Evolutionary conservation across 2,797 vertebrate species (phyloP).

Genomic region (Podargus strigoides): DNA sequence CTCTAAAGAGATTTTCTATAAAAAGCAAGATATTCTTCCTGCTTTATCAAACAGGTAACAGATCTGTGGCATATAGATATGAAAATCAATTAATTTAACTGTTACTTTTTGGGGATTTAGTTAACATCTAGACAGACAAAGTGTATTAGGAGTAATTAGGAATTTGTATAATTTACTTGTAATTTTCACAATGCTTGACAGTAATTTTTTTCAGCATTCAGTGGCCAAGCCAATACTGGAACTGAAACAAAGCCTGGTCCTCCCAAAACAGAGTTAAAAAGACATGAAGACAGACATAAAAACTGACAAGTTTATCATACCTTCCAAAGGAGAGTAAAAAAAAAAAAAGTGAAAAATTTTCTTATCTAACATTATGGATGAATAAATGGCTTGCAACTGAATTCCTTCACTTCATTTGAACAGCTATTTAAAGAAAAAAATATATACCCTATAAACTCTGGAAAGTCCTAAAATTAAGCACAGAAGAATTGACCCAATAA

Average conservation of each 20-base stretch:
- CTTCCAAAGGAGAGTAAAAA: neutral
- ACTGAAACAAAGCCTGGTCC: neutral
- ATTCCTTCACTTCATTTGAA: neutral
- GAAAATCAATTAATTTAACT: neutral
- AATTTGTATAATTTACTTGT: neutral
- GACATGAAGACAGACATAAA: neutral
- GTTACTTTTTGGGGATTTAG: neutral
- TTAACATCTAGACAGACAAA: neutral
- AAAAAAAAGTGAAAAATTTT: neutral
- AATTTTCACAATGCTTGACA: neutral
- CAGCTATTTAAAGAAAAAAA: neutral
- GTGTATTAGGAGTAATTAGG: neutral
- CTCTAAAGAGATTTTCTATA: neutral
- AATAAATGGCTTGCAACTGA: neutral
- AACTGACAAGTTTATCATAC: neutral
- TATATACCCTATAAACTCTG: neutral
- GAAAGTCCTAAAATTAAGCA: neutral
- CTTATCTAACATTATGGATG: neutral
- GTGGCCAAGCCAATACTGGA: neutral
- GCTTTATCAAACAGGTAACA: neutral
- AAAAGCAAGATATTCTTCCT: neutral
- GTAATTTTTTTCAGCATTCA: neutral
- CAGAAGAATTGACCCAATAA: neutral
- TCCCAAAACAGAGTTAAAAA: neutral
- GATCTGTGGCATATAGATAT: neutral